Base-by-base conservation (phyloP, 2,888 invertebrate genomes). In the Baccha elongata region DNA sequence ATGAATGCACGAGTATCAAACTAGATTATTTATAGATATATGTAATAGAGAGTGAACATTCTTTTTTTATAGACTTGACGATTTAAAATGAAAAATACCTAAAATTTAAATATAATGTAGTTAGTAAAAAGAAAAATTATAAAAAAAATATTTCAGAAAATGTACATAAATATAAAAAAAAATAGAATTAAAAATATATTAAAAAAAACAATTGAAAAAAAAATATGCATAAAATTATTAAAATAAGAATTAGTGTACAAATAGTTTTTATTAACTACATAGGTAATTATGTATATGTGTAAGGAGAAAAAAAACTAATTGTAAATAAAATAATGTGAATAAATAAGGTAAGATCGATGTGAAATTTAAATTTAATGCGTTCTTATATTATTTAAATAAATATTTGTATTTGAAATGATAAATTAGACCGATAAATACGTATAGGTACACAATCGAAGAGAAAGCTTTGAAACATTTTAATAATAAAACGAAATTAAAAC, bases 1-100 rank as follows among this genome's bases (percentile, higher is more conserved):
- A 76, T 76, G 11, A 44, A 52, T 52, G 17, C 35, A 48, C 44
- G 35, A 64, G 67, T 53, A 62, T 62, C 50, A 60, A 50, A 32
- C 11, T 64, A 69, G 55, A 68, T 74, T 21, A 44, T 13, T 23
- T 13, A 60, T 52, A 42, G 23, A 65, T 0, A 19, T 2, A 48
- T 3, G 8, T 13, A 17, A 10, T 35, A 11, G 15, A 35, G 11
- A 19, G 58, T 26, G 17, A 42, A 58, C 1, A 58, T 26, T 40
- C 40, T n/a, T 58, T 58, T 58, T 60, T 42, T 29, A 42, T 23
- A 42, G 26, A 42, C 26, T 23, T 58, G 40, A 40, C 40, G 15
- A 42, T 42, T 37, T 3, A n/a, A 21, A 55, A 55, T 37, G n/a
- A 15, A 37, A 17, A 26, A 29, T 60, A 60, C 42, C 29, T 42